Conservation (phyloP, 2,113 vertebrate genomes). For the Platysternon megacephalum region DNA sequence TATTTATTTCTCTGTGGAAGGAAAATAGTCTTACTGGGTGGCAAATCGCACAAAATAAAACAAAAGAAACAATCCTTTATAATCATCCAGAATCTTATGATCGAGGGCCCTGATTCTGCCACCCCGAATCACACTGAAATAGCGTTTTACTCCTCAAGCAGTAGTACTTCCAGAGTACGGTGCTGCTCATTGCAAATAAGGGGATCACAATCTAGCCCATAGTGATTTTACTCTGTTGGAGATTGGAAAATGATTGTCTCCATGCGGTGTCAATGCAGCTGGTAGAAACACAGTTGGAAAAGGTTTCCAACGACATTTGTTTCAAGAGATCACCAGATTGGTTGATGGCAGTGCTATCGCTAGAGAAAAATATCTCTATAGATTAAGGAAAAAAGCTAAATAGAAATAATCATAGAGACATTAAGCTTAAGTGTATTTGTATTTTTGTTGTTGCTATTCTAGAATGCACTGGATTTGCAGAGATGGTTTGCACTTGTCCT, state of each 20-base stretch:
- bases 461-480: not conserved
- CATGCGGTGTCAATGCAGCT: not conserved
- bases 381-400: not conserved
- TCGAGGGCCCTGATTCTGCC: not conserved
- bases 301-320: constrained; percentile 38
- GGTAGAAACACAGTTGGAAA: constrained; percentile 5
- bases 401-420: not conserved
- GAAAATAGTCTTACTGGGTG: constrained; percentile 48
- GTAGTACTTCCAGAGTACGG: not conserved
- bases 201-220: not conserved
- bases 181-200: constrained; percentile 3
- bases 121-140: not conserved
- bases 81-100: constrained; percentile 25
- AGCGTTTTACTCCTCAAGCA: not conserved
- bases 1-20: constrained; percentile 65
- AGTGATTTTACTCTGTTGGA: constrained; percentile 11
- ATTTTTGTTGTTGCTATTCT: not conserved
- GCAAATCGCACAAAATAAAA: not conserved
- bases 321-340: constrained; percentile 14
- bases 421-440: constrained; percentile 13
- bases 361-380: not conserved
- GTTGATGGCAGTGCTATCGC: not conserved
- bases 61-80: constrained; percentile 59
- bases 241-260: not conserved
- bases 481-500: constrained; percentile 55